Percentiles rank a stretch among this genome's conserved stretches.
Conservation (phyloP, 2,888 invertebrate species). For the Gasteruption jaculator region DNA sequence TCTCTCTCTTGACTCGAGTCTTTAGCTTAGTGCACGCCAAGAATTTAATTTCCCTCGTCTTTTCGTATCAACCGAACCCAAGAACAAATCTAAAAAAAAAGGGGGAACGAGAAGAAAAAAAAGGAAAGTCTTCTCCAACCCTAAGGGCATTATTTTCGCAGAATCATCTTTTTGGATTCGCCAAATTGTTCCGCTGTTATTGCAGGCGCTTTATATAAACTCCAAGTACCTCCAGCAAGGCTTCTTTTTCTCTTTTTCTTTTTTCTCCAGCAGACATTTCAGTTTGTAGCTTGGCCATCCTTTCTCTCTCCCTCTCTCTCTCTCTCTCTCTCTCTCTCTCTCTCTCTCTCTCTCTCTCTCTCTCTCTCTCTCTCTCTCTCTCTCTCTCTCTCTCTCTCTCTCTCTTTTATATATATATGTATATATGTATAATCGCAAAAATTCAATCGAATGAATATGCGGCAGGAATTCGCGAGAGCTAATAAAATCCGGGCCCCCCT, state of each 20-base stretch:
- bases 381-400: slow-evolving; percentile 6
- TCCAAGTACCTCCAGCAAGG: no score
- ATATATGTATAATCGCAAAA: no score
- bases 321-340: slow-evolving; percentile 8
- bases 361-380: slow-evolving; percentile 2
- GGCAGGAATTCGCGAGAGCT: neutral
- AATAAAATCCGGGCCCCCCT: neutral
- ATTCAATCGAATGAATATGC: no score
- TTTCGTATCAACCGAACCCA: neutral
- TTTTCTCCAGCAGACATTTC: slow-evolving; percentile 2
- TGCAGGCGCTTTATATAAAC: no score
- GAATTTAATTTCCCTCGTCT: no score
- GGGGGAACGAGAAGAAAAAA: slow-evolving; percentile 4
- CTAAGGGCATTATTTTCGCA: neutral
- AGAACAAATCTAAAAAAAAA: neutral
- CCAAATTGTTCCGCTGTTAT: neutral
- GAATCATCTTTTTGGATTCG: slow-evolving; percentile 5
- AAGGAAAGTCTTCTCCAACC: no score
- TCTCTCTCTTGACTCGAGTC: no score
- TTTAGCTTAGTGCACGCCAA: no score
- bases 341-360: slow-evolving; percentile 1
- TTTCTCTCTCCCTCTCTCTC: slow-evolving; percentile 10
- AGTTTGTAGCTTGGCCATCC: neutral
- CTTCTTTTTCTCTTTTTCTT: neutral
- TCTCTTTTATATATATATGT: no score